A percentile compares a stretch with the other conserved stretches of the same genome.
Evolutionary conservation across 2,797 vertebrate species (phyloP).

Genomic region (Gymnocypris eckloni): DNA sequence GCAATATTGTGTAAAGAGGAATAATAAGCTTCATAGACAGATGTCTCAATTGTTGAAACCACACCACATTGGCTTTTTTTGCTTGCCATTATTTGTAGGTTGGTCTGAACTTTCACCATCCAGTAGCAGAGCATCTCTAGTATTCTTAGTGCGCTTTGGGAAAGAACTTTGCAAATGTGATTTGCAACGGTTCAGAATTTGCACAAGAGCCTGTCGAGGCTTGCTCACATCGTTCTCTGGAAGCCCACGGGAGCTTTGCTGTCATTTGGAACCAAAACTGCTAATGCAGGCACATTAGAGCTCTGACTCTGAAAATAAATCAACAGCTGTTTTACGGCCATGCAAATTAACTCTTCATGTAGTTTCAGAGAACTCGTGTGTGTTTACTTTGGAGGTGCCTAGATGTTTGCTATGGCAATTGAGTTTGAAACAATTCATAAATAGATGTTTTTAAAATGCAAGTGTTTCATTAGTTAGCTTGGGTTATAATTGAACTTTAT

Average conservation of each 20-base stretch:
- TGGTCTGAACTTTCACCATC: too few species aligned
- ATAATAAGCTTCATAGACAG: too few species aligned
- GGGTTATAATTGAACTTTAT: neutral
- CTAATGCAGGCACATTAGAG: conserved; percentile 25
- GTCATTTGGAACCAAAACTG: conserved; percentile 36
- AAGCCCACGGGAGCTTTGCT: conserved; percentile 10
- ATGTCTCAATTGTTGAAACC: too few species aligned
- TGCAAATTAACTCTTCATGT: neutral
- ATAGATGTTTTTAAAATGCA: neutral
- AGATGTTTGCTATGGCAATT: neutral
- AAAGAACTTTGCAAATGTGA: conserved; percentile 18
- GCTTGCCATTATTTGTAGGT: neutral
- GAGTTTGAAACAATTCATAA: neutral
- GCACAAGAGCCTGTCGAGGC: conserved; percentile 13
- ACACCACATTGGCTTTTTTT: neutral
- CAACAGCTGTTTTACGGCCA: conserved; percentile 32
- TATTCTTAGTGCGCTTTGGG: neutral
- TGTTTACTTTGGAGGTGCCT: neutral
- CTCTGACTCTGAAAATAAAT: conserved; percentile 22
- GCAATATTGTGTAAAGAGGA: too few species aligned
- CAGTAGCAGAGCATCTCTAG: neutral
- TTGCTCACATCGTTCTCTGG: conserved; percentile 13
- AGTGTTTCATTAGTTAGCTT: neutral
- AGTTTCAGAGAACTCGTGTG: conserved; percentile 10
- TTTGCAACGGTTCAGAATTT: conserved; percentile 21